Base-by-base conservation (phyloP, 1,140 invertebrate species). In the Cryptotermes secundus region DNA sequence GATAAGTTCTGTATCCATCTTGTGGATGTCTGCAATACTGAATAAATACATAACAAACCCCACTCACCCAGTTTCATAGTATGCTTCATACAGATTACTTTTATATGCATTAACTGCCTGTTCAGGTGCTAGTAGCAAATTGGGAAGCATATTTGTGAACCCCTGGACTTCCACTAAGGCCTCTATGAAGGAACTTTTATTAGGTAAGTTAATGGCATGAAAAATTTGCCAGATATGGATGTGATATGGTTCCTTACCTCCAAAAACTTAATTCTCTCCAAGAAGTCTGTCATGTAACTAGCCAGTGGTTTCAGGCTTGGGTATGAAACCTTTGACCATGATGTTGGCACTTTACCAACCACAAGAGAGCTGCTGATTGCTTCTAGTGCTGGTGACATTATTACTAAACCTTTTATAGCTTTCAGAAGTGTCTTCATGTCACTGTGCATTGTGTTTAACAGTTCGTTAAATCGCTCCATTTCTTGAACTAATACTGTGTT, bases 401-500 rank as follows among this genome's bases (percentile, higher is more conserved):
- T 95, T 81, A 97, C 93, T 59, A 96, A 90, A 86, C 97, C 97
- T 90, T 96, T 94, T 6, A 98, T 93, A 12, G 95, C 97, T 87
- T 95, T 96, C 86, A 96, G 93, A 72, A 98, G 90, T 87, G 95
- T 93, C 2, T 89, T 83, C 53, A 98, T 91, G 80, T 94, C 95
- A 53, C 80, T 88, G 65, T 91, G 91, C 1, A 96, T 93, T 88
- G 93, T 80, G 24, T 88, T 87, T 26, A 94, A 88, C 34, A 99
- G 90, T 87, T 92, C 94, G 87, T 98, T 97, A 88, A 97, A 98
- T 38, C 97, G 90, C 88, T 95, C 94, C 95, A 98, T 95, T 92
- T 99, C 97, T 90, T 98, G 97, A 35, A 97, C 92, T 26, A 99
- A 91, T 31, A 99, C 97, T 0, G 96, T 98, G 88, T 98, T 99